Percentiles rank a stretch among this genome's conserved stretches.
phyloP scores from a whole-genome alignment of 2,113 vertebrate species.

The Pelobates fuscus region DNA sequence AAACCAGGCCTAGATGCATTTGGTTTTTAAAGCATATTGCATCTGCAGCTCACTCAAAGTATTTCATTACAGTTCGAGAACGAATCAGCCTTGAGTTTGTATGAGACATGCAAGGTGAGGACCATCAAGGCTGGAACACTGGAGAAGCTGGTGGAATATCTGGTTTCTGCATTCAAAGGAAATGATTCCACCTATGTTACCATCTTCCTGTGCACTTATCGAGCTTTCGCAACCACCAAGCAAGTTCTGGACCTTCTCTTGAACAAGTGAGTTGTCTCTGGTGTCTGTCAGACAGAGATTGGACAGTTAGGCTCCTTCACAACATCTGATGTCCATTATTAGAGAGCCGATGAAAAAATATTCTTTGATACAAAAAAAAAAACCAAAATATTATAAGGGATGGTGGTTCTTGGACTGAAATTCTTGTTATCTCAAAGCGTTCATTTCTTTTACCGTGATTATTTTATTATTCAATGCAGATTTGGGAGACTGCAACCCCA shows the following conservation, averaged over 20 bases:
- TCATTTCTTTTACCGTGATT: background rate
- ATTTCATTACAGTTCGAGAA: slow-evolving; percentile 79
- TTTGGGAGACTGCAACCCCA: slow-evolving; percentile 86
- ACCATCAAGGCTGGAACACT: slow-evolving; percentile 95
- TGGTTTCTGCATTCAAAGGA: slow-evolving; percentile 92
- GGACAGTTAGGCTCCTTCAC: too few species aligned
- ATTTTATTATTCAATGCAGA: slow-evolving; percentile 58
- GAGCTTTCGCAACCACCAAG: slow-evolving; percentile 88
- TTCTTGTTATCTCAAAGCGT: too few species aligned
- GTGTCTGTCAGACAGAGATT: too few species aligned
- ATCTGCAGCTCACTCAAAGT: too few species aligned
- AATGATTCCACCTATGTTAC: slow-evolving; percentile 97
- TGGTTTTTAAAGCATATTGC: too few species aligned
- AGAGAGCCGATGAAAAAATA: too few species aligned
- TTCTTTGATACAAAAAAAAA: too few species aligned
- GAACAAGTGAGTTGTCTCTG: slow-evolving; percentile 72
- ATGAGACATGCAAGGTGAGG: slow-evolving; percentile 94
- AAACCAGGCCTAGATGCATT: too few species aligned
- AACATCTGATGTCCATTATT: too few species aligned
- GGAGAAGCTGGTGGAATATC: slow-evolving; percentile 96
- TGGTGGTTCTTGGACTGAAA: too few species aligned
- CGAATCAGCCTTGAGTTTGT: slow-evolving; percentile 85
- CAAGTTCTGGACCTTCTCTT: slow-evolving; percentile 96
- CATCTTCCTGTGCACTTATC: slow-evolving; percentile 97
- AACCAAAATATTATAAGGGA: background rate